A percentile compares a stretch with the other conserved stretches of the same genome.
These are phyloP conservation scores for Dryocosmus kuriphilus DNA, from an alignment of 2,888 invertebrate species.

Conservation along the genomic window DNA sequence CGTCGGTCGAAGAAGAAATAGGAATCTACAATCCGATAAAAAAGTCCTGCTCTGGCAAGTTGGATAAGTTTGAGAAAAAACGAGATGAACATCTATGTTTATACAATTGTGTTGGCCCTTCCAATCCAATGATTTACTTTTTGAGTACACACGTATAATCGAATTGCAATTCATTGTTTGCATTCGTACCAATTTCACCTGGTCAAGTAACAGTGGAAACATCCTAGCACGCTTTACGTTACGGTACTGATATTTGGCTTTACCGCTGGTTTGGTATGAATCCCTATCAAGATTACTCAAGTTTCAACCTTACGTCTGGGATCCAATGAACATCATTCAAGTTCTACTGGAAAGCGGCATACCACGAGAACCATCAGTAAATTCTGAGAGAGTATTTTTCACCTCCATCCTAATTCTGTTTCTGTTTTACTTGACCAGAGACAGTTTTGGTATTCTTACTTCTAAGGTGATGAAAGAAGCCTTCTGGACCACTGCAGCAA, in stretches of 20 bases:
- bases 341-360: neutral
- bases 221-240: neutral
- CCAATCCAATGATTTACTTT: neutral
- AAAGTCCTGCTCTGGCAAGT: neutral
- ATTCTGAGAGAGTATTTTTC: neutral
- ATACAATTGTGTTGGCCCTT: neutral
- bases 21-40: neutral
- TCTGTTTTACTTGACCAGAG: neutral
- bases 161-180: neutral
- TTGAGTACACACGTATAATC: neutral
- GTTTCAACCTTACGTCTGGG: neutral
- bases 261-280: neutral
- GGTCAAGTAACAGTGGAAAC: neutral
- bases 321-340: neutral
- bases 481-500: neutral
- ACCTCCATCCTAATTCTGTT: neutral
- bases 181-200: constrained; percentile 1
- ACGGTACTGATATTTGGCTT: neutral
- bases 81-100: neutral
- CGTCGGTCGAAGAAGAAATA: neutral
- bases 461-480: neutral
- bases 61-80: neutral
- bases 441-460: neutral
- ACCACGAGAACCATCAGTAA: neutral
- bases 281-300: neutral